Conservation (phyloP, 2,797 vertebrate genomes). For the Epinephelus malabaricus region DNA sequence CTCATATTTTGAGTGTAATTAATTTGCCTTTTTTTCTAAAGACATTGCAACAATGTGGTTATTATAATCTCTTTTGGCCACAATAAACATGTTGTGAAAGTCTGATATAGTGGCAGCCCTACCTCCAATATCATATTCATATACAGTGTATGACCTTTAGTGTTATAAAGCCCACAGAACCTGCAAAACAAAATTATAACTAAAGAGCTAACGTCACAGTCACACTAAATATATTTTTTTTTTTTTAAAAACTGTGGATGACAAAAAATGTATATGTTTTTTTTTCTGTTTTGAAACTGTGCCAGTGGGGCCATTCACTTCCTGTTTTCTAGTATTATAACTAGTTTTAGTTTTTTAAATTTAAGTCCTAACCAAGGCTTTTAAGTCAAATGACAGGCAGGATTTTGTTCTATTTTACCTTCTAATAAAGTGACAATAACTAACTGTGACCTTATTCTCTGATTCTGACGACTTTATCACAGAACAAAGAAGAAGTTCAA, state of each 20-base stretch:
- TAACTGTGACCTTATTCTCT: slow-evolving; percentile 10
- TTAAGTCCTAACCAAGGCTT: neutral
- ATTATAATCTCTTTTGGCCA: too few species aligned
- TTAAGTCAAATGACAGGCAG: neutral
- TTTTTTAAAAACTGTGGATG: too few species aligned
- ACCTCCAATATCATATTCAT: neutral
- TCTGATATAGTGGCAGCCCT: too few species aligned
- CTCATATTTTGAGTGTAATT: too few species aligned
- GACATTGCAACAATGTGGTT: too few species aligned
- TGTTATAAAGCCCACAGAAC: neutral
- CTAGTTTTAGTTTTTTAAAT: too few species aligned
- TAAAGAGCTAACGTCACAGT: too few species aligned
- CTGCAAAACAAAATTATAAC: neutral
- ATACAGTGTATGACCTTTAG: neutral
- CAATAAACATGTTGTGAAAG: too few species aligned
- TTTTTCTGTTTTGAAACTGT: neutral
- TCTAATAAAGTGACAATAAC: neutral
- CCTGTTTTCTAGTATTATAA: neutral
- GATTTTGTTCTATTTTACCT: neutral
- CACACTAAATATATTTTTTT: too few species aligned
- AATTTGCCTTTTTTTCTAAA: too few species aligned
- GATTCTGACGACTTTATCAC: neutral
- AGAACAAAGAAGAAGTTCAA: slow-evolving; percentile 1
- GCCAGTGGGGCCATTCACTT: neutral
- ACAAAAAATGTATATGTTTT: too few species aligned